phyloP scores from a whole-genome alignment of 2,113 vertebrate species.

The Pao palembangensis region DNA sequence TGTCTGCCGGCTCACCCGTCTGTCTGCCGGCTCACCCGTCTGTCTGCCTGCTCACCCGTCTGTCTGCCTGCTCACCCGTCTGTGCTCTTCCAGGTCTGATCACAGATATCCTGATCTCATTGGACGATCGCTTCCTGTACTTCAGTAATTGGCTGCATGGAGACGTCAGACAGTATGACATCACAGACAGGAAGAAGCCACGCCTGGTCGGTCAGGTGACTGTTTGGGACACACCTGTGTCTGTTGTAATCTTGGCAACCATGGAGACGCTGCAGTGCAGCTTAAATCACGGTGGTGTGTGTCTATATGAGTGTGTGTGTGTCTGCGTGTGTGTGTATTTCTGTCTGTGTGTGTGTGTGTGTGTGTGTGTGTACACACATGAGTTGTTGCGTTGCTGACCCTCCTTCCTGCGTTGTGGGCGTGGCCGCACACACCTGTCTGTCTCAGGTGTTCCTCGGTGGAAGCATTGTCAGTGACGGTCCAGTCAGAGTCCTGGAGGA shows the following conservation, averaged over 20 bases:
- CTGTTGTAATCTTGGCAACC: too few relatives aligned
- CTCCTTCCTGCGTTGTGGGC: background rate
- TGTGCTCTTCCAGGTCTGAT: conserved; percentile 77
- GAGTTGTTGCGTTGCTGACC: too few relatives aligned
- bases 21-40: too few relatives aligned
- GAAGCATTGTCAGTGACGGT: conserved; percentile 81
- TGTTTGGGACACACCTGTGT: too few relatives aligned
- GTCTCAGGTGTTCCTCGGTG: conserved; percentile 86
- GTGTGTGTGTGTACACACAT: conserved; percentile 36
- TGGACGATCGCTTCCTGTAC: conserved; percentile 90
- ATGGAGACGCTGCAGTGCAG: too few relatives aligned
- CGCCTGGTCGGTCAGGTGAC: conserved; percentile 82
- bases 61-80: background rate
- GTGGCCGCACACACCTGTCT: conserved; percentile 6
- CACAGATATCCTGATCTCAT: conserved; percentile 88
- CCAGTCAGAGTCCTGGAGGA: conserved; percentile 83
- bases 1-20: too few relatives aligned
- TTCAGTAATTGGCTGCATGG: conserved; percentile 96
- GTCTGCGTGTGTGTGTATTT: too few relatives aligned
- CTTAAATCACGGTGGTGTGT: too few relatives aligned
- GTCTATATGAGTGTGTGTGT: conserved; percentile 29
- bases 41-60: too few relatives aligned
- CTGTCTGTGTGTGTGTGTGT: too few relatives aligned
- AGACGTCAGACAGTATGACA: conserved; percentile 90
- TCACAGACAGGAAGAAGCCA: conserved; percentile 79